phyloP scores from a whole-genome alignment of 2,113 vertebrate species.

The Fulica atra region DNA sequence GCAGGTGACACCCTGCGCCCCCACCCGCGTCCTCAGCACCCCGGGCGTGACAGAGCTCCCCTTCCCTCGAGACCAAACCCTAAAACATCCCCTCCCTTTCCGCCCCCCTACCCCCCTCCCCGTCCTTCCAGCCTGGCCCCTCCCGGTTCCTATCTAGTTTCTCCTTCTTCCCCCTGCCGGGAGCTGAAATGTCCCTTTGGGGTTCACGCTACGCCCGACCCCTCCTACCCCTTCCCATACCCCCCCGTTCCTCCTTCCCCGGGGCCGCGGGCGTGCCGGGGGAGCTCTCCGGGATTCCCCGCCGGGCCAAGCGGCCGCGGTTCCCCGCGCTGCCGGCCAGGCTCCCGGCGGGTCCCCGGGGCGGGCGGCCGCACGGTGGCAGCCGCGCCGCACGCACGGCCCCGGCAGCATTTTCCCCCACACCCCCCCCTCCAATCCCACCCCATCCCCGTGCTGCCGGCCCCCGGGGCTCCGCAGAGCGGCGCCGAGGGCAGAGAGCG shows the following conservation, averaged over 20 bases:
- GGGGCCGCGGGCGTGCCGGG: background rate
- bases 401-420: background rate
- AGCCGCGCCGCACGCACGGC: constrained; percentile 34
- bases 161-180: background rate
- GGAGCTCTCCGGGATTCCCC: background rate
- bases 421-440: too few species aligned
- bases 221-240: too few species aligned
- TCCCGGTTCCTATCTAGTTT: background rate
- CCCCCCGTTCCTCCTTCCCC: background rate
- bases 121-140: background rate
- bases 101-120: background rate
- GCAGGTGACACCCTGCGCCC: background rate
- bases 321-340: background rate
- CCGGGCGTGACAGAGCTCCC: background rate
- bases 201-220: background rate
- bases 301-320: background rate
- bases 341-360: background rate
- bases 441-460: background rate
- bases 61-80: background rate
- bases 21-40: background rate
- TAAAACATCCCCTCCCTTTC: background rate
- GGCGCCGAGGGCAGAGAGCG: too few species aligned
- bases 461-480: background rate
- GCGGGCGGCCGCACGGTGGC: constrained; percentile 65
- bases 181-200: background rate